A percentile compares a stretch with the other conserved stretches of the same genome.
These are phyloP conservation scores for Syngnathus rostellatus DNA, from an alignment of 2,797 vertebrate genomes.

Conservation along the genomic window DNA sequence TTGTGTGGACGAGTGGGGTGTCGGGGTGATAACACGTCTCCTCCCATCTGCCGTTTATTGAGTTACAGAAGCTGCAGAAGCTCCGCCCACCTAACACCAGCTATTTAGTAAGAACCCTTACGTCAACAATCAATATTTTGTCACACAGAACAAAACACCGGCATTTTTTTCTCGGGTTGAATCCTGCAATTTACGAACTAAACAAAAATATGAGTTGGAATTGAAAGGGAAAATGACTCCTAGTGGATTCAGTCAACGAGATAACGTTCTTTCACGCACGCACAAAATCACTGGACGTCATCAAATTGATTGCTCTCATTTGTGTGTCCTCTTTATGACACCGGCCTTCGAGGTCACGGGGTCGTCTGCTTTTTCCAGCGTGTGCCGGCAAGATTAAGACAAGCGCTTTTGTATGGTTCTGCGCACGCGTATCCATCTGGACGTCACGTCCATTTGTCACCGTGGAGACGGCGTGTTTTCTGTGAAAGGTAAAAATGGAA, in stretches of 20 bases:
- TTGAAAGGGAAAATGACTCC: too few species aligned
- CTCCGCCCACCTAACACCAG: neutral
- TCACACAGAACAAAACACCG: too few species aligned
- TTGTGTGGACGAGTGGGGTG: constrained; percentile 19
- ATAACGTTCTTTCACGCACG: neutral
- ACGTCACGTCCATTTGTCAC: neutral
- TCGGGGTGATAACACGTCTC: constrained; percentile 47
- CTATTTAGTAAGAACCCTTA: too few species aligned
- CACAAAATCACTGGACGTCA: neutral
- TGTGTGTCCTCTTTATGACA: neutral
- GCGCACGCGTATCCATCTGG: neutral
- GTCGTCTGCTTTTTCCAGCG: neutral
- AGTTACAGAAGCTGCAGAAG: constrained; percentile 18
- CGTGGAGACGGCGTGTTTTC: neutral
- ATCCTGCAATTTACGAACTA: too few species aligned
- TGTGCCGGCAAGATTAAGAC: constrained; percentile 5
- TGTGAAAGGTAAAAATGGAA: neutral
- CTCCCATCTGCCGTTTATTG: constrained; percentile 60
- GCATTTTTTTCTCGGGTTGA: too few species aligned
- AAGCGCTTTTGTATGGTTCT: neutral
- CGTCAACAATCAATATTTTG: too few species aligned
- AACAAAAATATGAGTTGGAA: too few species aligned
- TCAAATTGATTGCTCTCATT: neutral
- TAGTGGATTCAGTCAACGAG: neutral
- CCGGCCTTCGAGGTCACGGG: neutral